Evolutionary conservation across 2,888 invertebrate species (phyloP), one percentile per base, ranked within the genome.

Genomic region (Uloborus plumipes): DNA sequence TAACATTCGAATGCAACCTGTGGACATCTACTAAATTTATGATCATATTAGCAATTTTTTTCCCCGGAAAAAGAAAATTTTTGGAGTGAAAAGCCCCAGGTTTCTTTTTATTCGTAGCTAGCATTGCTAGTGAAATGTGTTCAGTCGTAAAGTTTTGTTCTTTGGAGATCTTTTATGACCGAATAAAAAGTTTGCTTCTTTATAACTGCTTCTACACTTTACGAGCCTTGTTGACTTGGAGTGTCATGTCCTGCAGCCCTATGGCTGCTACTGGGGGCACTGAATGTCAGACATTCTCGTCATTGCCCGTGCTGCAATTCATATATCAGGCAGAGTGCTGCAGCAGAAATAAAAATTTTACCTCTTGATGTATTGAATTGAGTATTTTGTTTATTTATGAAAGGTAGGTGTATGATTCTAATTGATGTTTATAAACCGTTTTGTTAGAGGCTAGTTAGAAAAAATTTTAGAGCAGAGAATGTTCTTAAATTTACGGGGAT

Each of bases 141-240:
- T 50, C 58, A 31, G 70, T 58, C 58, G 64, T 81, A 74, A 74
- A 80, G 74, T 69, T 64, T 71, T 66, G 62, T 69, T 74, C 73
- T 73, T 74, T 81, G 69, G 64, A 62, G 71, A 18, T 50, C 26
- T 64, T 80, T 81, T 81, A 81, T 73, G 74, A 69, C 62, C 64
- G 70, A 59, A 74, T 74, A 81, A 81, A 78, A 74, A 74, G 55
- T 81, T 81, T 62, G 74, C 53, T 81, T 64, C 39, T 78, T 78
- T 78, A 78, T 78, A 78, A 78, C 77, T 78, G 70, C 64, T 26
- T 55, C 58, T 22, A 51, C 62, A 20, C 69, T 81, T 81, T 81
- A 81, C 55, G 74, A 81, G 31, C 58, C 22, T 55, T 31, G 22
- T 55, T 70, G 49, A 64, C 26, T 70, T 65, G 7, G 20, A 64